Conservation (phyloP, 2,888 invertebrate species). For the Blera fallax region DNA sequence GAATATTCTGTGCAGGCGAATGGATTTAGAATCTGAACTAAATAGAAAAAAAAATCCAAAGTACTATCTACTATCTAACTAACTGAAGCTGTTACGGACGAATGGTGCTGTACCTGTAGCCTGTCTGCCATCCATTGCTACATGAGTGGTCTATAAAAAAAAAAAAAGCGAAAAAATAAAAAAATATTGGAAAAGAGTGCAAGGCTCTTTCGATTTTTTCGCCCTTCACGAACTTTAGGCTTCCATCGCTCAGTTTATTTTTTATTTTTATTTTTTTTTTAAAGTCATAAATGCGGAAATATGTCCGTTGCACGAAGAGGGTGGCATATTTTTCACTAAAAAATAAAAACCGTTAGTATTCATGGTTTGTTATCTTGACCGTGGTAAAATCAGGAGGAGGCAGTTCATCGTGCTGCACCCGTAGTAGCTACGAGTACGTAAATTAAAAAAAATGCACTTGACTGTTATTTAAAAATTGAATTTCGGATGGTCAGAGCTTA, state of each 20-base stretch:
- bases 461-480: background rate
- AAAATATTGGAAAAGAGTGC: background rate
- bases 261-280: background rate
- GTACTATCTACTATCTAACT: conserved; percentile 12
- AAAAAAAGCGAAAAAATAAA: background rate
- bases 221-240: background rate
- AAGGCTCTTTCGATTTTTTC: background rate
- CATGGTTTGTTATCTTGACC: conserved; percentile 24
- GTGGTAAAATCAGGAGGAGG: background rate
- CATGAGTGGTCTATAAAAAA: conserved; percentile 12
- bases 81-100: background rate
- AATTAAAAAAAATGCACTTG: background rate
- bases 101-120: conserved; percentile 9
- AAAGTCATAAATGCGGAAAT: conserved; percentile 23
- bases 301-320: conserved; percentile 19
- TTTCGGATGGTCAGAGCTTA: background rate
- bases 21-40: background rate
- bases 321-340: background rate
- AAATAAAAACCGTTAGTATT: background rate
- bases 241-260: background rate
- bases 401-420: background rate
- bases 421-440: background rate
- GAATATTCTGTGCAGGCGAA: conserved; percentile 15
- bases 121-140: conserved; percentile 4
- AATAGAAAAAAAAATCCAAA: background rate